Percentiles rank a stretch among this genome's conserved stretches.
Conservation (phyloP, 2,888 invertebrate genomes). For the Trichopoda pennipes region DNA sequence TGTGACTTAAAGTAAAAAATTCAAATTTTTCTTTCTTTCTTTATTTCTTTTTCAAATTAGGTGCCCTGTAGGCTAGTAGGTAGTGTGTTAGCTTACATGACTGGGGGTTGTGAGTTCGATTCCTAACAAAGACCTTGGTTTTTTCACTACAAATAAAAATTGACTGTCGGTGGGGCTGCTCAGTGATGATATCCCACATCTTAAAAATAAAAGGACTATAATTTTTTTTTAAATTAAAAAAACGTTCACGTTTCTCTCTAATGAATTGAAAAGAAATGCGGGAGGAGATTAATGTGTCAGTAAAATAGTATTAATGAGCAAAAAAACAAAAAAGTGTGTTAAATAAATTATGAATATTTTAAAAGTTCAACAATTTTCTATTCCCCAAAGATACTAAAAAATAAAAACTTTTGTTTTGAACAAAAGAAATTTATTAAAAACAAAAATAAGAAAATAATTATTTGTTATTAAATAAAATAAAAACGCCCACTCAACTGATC, state of each 20-base stretch:
- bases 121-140: too few relatives aligned
- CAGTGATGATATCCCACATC: background rate
- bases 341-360: too few relatives aligned
- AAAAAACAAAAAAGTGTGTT: background rate
- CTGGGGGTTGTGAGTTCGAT: too few relatives aligned
- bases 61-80: too few relatives aligned
- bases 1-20: too few relatives aligned
- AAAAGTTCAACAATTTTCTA: too few relatives aligned
- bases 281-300: constrained; percentile 9
- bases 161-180: too few relatives aligned
- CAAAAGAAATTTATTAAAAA: background rate
- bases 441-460: background rate
- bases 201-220: background rate
- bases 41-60: too few relatives aligned
- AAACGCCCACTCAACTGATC: constrained; percentile 35
- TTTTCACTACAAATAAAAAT: too few relatives aligned
- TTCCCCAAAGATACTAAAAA: too few relatives aligned
- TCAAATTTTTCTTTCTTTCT: too few relatives aligned
- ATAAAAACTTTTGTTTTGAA: background rate
- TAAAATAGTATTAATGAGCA: constrained; percentile 27
- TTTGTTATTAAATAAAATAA: constrained; percentile 33
- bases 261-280: constrained; percentile 17
- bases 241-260: constrained; percentile 37
- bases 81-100: too few relatives aligned
- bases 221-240: constrained; percentile 26